Evolutionary conservation across 1,140 invertebrate species (phyloP).

Genomic region (Platorchestia sp.): DNA sequence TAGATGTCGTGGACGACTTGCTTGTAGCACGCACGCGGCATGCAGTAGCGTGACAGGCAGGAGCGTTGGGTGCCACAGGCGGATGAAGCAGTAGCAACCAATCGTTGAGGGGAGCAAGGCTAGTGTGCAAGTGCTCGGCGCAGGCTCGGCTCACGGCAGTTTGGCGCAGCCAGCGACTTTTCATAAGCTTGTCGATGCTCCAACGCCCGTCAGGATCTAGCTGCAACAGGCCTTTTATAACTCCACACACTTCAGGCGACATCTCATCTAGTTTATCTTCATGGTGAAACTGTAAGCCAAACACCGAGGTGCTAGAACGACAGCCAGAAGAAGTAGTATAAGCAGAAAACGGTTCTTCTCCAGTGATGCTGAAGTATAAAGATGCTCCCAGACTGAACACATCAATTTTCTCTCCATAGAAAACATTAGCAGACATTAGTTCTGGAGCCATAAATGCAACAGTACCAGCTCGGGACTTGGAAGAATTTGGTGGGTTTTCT

Average conservation of each 20-base stretch:
- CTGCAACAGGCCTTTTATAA: not conserved
- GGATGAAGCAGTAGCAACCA: not conserved
- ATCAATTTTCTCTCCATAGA: slow-evolving; percentile 56
- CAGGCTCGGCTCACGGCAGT: not conserved
- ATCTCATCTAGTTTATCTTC: slow-evolving; percentile 26
- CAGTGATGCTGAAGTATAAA: slow-evolving; percentile 52
- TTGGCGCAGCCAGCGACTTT: slow-evolving; percentile 16
- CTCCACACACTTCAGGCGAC: not conserved
- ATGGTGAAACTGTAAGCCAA: slow-evolving; percentile 55
- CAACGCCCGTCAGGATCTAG: not conserved
- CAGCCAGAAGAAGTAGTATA: slow-evolving; percentile 6
- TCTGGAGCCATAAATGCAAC: slow-evolving; percentile 57
- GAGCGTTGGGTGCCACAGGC: not conserved
- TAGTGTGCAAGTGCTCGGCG: not conserved
- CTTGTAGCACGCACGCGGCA: not conserved
- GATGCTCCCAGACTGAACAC: slow-evolving; percentile 57
- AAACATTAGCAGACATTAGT: slow-evolving; percentile 54
- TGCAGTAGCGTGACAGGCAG: not conserved
- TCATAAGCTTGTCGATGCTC: not conserved
- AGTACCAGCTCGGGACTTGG: slow-evolving; percentile 48
- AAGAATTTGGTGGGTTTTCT: slow-evolving; percentile 45
- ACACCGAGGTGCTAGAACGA: slow-evolving; percentile 39
- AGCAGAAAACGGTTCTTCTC: slow-evolving; percentile 39
- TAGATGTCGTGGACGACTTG: not conserved
- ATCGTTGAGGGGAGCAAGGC: slow-evolving; percentile 8